phyloP scores from a whole-genome alignment of 2,113 vertebrate genomes.

The Hylia prasina region DNA sequence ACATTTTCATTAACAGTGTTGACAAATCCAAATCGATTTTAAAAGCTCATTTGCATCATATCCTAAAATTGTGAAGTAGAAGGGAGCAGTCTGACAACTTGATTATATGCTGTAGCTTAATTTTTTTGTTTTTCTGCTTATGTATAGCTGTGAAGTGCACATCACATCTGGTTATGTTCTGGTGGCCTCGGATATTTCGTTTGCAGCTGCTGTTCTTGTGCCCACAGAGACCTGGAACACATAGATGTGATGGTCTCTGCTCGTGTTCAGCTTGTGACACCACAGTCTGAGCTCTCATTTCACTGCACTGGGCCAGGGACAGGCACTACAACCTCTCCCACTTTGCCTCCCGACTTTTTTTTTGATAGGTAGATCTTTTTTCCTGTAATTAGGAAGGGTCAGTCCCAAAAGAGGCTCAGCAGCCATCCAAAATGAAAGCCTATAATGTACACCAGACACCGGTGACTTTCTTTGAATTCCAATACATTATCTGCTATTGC shows the following conservation, averaged over 20 bases:
- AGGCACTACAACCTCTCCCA: neutral
- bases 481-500: neutral
- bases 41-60: conserved; percentile 11
- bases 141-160: neutral
- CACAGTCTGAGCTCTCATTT: neutral
- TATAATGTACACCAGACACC: neutral
- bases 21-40: neutral
- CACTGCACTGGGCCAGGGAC: neutral
- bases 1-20: neutral
- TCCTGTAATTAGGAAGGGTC: neutral
- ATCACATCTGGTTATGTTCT: neutral
- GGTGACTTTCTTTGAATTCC: neutral
- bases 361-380: neutral
- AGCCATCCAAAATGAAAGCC: neutral
- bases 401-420: neutral
- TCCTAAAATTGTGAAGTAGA: neutral
- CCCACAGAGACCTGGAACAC: neutral
- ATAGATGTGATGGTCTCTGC: fast-evolving
- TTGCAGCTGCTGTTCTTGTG: fast-evolving
- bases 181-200: neutral
- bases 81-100: neutral
- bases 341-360: neutral
- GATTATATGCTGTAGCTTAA: neutral
- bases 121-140: neutral
- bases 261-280: fast-evolving